Evolutionary conservation across 2,113 vertebrate genomes (phyloP).

Genomic region (Recurvirostra avosetta): DNA sequence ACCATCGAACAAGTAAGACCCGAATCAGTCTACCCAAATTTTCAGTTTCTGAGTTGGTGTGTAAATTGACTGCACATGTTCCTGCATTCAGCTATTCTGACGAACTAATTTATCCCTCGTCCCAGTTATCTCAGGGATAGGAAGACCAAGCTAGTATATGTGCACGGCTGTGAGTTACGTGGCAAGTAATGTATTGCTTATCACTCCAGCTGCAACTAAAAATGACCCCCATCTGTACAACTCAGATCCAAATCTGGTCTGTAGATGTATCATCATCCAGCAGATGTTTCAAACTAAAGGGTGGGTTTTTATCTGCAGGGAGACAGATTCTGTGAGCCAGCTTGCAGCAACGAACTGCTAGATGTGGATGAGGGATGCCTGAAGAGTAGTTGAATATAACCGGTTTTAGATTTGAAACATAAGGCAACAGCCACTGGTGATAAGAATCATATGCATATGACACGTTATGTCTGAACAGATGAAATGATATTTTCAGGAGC

Average conservation of each 20-base stretch:
- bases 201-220: not conserved
- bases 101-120: not conserved
- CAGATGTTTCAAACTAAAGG: not conserved
- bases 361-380: not conserved
- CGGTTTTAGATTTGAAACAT: not conserved
- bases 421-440: not conserved
- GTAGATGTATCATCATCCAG: not conserved
- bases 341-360: not conserved
- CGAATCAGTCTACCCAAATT: not conserved
- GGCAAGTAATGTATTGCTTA: not conserved
- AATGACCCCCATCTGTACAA: not conserved
- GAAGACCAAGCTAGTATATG: not conserved
- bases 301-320: not conserved
- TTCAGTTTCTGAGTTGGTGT: not conserved
- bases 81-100: not conserved
- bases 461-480: not conserved
- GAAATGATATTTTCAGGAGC: not conserved
- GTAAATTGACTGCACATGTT: not conserved
- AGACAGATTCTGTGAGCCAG: not conserved
- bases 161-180: fast-evolving
- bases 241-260: not conserved
- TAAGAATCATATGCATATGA: not conserved
- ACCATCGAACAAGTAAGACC: fast-evolving
- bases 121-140: not conserved
- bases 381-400: not conserved